Conservation (phyloP, 30 jellyfish, hydroid and myxozoan species). For the Haliclystus octoradiatus region DNA sequence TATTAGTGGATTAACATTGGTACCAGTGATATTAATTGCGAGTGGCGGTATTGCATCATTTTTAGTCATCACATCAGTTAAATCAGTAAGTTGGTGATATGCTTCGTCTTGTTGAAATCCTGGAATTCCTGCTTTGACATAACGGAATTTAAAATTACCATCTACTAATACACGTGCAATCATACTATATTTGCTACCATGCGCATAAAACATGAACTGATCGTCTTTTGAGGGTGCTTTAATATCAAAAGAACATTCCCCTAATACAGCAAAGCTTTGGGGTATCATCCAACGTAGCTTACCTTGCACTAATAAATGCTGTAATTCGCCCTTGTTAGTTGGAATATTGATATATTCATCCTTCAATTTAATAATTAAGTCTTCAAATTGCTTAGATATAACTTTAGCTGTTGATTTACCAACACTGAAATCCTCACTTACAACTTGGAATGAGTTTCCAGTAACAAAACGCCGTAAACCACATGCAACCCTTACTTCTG, state of each 20-base stretch:
- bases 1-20: neutral
- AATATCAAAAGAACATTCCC: neutral
- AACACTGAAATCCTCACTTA: neutral
- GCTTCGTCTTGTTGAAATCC: neutral
- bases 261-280: neutral
- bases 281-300: neutral
- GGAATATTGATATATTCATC: neutral
- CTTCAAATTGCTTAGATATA: neutral
- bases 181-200: neutral
- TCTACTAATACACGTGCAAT: neutral
- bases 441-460: neutral
- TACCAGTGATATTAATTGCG: neutral
- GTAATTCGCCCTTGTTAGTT: neutral
- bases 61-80: neutral
- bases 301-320: neutral
- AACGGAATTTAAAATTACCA: neutral
- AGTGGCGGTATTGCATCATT: neutral
- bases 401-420: neutral
- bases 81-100: neutral
- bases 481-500: neutral
- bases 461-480: neutral
- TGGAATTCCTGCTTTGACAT: neutral
- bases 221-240: neutral
- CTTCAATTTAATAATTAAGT: neutral
- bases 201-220: neutral